phyloP scores from a whole-genome alignment of 92 coral and sea anemone species.

The Desmophyllum pertusum region DNA sequence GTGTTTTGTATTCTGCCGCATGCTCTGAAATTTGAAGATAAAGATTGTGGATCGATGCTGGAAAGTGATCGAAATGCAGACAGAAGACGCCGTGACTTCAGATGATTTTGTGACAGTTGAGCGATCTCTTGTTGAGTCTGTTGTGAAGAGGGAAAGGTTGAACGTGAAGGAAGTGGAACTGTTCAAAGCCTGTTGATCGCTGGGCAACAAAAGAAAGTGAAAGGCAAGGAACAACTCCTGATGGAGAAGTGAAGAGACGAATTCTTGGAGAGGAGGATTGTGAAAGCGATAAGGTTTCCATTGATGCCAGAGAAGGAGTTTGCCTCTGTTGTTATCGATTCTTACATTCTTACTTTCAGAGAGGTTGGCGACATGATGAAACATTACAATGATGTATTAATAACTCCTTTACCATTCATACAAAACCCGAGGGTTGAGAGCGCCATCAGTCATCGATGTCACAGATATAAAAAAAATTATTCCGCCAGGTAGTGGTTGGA shows the following conservation, averaged over 20 bases:
- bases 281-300: slow-evolving; percentile 24
- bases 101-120: slow-evolving; percentile 36
- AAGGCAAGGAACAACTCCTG: neutral
- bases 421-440: neutral
- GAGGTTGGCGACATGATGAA: neutral
- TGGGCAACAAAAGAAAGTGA: slow-evolving; percentile 23
- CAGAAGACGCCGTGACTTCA: slow-evolving; percentile 57
- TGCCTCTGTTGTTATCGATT: slow-evolving; percentile 12
- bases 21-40: slow-evolving; percentile 48
- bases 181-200: slow-evolving; percentile 40
- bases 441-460: neutral
- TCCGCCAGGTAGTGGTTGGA: neutral
- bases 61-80: slow-evolving; percentile 47
- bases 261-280: slow-evolving; percentile 24
- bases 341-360: neutral
- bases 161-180: slow-evolving; percentile 22
- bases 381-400: neutral
- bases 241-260: slow-evolving; percentile 15
- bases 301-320: slow-evolving; percentile 19
- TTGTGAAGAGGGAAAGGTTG: slow-evolving; percentile 16
- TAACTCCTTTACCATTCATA: neutral
- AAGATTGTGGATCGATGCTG: slow-evolving; percentile 46
- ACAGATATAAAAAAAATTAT: neutral
- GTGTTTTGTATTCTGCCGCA: slow-evolving; percentile 55
- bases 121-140: slow-evolving; percentile 8